Evolutionary conservation across 2,888 invertebrate species (phyloP).

Genomic region (Lutraria lutraria): DNA sequence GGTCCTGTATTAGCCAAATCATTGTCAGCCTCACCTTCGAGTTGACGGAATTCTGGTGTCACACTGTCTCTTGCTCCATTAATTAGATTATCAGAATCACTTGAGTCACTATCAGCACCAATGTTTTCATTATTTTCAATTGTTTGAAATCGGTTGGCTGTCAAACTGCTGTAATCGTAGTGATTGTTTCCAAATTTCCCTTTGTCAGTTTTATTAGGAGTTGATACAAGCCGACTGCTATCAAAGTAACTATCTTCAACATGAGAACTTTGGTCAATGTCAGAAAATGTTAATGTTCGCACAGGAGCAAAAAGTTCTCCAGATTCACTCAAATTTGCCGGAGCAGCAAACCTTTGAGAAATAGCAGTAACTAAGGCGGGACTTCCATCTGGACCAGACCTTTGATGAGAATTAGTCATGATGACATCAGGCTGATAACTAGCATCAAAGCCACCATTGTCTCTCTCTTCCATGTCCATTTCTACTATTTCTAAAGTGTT

Average conservation of each 20-base stretch:
- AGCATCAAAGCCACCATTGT: background rate
- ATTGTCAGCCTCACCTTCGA: constrained; percentile 65
- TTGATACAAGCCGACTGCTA: constrained; percentile 65
- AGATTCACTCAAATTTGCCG: constrained; percentile 67
- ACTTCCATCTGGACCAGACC: constrained; percentile 76
- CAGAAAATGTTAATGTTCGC: constrained; percentile 72
- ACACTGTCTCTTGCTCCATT: constrained; percentile 40
- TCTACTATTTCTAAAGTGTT: background rate
- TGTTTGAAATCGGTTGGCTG: constrained; percentile 5
- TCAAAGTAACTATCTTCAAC: constrained; percentile 68
- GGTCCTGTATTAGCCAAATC: constrained; percentile 59
- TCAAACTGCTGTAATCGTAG: constrained; percentile 40
- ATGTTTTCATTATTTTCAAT: constrained; percentile 31
- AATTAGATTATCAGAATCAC: constrained; percentile 45
- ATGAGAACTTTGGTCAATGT: constrained; percentile 72
- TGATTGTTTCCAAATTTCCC: background rate
- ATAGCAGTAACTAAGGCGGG: constrained; percentile 68
- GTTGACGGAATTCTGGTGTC: constrained; percentile 63
- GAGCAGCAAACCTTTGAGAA: constrained; percentile 65
- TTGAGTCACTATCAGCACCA: constrained; percentile 46
- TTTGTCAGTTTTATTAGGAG: constrained; percentile 55
- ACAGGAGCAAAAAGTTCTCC: constrained; percentile 74
- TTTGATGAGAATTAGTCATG: constrained; percentile 61
- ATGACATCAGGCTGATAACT: constrained; percentile 66
- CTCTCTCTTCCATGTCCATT: constrained; percentile 13